These are phyloP conservation scores for Lepisosteus osseus DNA, from an alignment of 2,113 vertebrate genomes.

Conservation along the genomic window DNA sequence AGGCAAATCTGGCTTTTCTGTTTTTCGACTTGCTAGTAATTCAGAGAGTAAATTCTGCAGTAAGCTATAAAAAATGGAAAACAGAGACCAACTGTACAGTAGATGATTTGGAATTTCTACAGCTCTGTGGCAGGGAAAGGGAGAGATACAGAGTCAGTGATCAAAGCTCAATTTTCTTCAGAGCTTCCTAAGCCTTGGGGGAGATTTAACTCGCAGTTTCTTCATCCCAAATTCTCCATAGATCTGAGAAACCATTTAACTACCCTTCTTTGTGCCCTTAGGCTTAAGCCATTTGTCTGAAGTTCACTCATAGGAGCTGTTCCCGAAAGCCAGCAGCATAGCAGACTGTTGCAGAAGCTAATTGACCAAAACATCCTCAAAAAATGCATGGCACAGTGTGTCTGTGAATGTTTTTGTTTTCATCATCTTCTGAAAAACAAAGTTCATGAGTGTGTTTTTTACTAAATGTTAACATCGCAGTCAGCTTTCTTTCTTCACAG, in stretches of 20 bases:
- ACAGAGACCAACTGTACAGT: too few species aligned
- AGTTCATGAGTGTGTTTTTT: too few species aligned
- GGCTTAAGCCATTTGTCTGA: background rate
- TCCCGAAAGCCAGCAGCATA: background rate
- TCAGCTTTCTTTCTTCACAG: too few species aligned
- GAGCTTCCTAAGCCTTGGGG: background rate
- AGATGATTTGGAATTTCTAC: too few species aligned
- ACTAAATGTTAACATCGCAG: too few species aligned
- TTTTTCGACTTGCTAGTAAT: too few species aligned
- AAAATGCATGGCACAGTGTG: background rate
- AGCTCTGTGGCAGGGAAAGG: background rate
- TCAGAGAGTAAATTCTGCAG: too few species aligned
- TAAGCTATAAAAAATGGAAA: too few species aligned
- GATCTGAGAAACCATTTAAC: background rate
- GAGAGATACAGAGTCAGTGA: background rate
- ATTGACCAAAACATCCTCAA: background rate
- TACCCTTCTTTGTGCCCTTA: conserved; percentile 1
- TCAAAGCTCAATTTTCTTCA: background rate
- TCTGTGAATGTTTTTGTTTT: background rate
- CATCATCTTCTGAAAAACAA: too few species aligned
- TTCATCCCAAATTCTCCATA: background rate
- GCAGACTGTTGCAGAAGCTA: background rate
- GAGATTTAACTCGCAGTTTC: background rate
- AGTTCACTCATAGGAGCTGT: background rate
- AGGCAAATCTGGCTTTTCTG: too few species aligned